Percentiles rank a stretch among this genome's conserved stretches.
Evolutionary conservation across 2,888 invertebrate species (phyloP).

Genomic region (Physocephala rufipes): DNA sequence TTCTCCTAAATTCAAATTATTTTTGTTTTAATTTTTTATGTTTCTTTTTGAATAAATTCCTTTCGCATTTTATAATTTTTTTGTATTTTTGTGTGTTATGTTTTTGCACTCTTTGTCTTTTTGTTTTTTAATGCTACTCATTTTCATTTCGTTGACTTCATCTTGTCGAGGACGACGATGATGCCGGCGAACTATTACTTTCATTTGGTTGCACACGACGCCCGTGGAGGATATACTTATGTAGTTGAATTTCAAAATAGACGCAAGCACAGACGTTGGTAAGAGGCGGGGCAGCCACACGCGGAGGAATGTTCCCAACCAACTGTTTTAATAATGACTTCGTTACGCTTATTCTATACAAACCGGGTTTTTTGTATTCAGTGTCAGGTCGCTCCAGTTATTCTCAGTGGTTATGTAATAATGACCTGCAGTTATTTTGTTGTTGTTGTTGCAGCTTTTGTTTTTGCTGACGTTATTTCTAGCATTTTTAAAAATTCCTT

Average conservation of each 20-base stretch:
- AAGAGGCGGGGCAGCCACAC: not conserved
- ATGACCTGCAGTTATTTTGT: conserved; percentile 2
- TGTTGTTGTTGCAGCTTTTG: not conserved
- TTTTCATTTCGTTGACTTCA: conserved; percentile 27
- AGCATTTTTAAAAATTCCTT: not conserved
- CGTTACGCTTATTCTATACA: conserved; percentile 15
- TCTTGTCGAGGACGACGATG: not conserved
- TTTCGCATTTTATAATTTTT: conserved; percentile 18
- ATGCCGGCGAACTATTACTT: not conserved
- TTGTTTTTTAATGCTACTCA: conserved; percentile 42
- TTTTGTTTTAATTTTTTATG: conserved; percentile 6
- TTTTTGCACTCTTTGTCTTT: conserved; percentile 39
- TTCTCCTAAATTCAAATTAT: conserved; percentile 6
- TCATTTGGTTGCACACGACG: not conserved
- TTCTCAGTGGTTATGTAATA: conserved; percentile 4
- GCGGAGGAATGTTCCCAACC: not conserved
- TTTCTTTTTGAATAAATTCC: not conserved
- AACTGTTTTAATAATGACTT: conserved; percentile 28
- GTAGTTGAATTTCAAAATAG: not conserved
- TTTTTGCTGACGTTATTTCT: conserved; percentile 6
- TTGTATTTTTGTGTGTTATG: conserved; percentile 17
- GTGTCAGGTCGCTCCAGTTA: too few relatives aligned
- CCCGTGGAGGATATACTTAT: too few relatives aligned
- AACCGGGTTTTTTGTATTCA: too few relatives aligned
- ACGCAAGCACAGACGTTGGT: conserved; percentile 2